A percentile compares a stretch with the other conserved stretches of the same genome.
phyloP scores from a whole-genome alignment of 1,140 invertebrate species.

The Bombus superbus region DNA sequence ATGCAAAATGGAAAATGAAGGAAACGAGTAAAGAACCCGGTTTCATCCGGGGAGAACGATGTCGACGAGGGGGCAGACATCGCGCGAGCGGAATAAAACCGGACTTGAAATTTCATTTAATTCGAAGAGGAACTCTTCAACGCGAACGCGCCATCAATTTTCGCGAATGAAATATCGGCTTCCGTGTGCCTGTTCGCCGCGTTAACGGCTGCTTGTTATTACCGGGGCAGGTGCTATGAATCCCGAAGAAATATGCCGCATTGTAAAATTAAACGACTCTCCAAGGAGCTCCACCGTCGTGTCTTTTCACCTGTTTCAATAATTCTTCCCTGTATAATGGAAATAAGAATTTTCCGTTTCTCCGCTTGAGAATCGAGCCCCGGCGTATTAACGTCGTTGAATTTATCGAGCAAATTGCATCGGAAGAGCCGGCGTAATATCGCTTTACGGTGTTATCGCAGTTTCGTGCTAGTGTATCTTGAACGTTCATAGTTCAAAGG shows the following conservation, averaged over 20 bases:
- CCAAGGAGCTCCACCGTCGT: not conserved
- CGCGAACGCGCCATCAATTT: not conserved
- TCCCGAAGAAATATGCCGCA: not conserved
- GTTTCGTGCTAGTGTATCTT: not conserved
- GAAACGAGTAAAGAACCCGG: not conserved
- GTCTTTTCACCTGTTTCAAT: not conserved
- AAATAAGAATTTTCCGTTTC: not conserved
- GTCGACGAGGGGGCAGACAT: too few relatives aligned
- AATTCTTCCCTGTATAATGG: not conserved
- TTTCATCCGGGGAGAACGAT: too few relatives aligned
- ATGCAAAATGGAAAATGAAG: not conserved
- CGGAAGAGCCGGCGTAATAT: not conserved
- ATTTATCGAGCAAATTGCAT: not conserved
- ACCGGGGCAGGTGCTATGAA: not conserved
- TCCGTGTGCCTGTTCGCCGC: not conserved
- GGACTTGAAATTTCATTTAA: not conserved
- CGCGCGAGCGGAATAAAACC: too few relatives aligned
- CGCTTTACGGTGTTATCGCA: too few relatives aligned
- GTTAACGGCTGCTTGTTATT: slow-evolving; percentile 13
- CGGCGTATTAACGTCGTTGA: not conserved
- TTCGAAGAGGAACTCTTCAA: not conserved
- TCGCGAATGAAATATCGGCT: not conserved
- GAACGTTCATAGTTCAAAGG: not conserved
- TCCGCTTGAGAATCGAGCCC: not conserved
- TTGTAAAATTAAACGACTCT: not conserved